These are phyloP conservation scores for Brachyalestes nurse DNA, from an alignment of 2,797 vertebrate species.

Conservation along the genomic window DNA sequence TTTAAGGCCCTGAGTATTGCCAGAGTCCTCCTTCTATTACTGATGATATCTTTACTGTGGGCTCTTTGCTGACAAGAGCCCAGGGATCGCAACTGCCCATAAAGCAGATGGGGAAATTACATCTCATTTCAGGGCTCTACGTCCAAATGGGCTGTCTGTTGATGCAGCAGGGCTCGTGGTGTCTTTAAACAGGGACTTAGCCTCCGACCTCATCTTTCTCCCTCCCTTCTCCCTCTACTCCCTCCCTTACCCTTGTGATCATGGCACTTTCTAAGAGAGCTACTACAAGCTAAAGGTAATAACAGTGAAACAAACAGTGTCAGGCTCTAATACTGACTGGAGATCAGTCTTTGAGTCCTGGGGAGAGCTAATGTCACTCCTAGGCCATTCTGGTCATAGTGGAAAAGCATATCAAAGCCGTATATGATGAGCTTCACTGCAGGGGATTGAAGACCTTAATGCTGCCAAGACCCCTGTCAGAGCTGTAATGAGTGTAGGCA, in stretches of 20 bases:
- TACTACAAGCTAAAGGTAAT: constrained; percentile 74
- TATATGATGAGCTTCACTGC: constrained; percentile 30
- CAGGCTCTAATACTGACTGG: constrained; percentile 41
- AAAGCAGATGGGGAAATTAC: constrained; percentile 85
- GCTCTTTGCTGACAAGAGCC: constrained; percentile 81
- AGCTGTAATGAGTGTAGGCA: constrained; percentile 23
- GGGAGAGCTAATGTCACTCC: constrained; percentile 15
- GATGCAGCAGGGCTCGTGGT: constrained; percentile 77
- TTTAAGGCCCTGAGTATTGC: constrained; percentile 79
- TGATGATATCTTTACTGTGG: constrained; percentile 81
- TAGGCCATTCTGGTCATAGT: constrained; percentile 9
- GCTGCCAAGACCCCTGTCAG: constrained; percentile 6
- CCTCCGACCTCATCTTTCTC: constrained; percentile 68
- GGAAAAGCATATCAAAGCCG: constrained; percentile 21
- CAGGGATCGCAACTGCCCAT: constrained; percentile 81
- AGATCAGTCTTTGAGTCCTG: constrained; percentile 34
- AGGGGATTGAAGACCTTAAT: constrained; percentile 35
- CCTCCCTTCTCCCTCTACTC: constrained; percentile 21
- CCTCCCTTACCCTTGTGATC: constrained; percentile 53
- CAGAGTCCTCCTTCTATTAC: constrained; percentile 82
- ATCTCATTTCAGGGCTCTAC: constrained; percentile 75
- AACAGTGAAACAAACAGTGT: constrained; percentile 62
- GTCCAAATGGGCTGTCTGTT: constrained; percentile 81
- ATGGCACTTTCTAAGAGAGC: constrained; percentile 65
- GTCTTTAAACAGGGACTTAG: constrained; percentile 83